Evolutionary conservation across 2,888 invertebrate genomes (phyloP), one percentile per base, ranked within the genome.

Genomic region (Meliscaeva auricollis): DNA sequence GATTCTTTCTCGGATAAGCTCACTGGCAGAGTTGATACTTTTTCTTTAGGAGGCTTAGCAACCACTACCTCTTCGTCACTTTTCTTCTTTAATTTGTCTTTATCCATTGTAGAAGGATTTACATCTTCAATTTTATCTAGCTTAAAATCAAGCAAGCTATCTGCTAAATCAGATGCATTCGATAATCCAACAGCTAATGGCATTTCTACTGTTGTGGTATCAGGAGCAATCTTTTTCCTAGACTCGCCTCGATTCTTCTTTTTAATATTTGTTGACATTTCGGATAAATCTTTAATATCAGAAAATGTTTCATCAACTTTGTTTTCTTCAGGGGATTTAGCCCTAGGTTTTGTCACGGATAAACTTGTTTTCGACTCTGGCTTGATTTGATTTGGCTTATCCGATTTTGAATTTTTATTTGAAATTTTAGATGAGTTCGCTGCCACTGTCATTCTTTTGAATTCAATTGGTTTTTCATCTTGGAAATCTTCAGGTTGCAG

Each of bases 391-490:
- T 20, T 66, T 75, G 87, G 68, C 76, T 87, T 87, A 7, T 87
- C 87, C 9, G 41, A 60, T 52, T 60, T 78, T 1, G 41, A 41
- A 35, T 41, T 17, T 70, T 77, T 87, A 15, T 56, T 68, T 6
- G 41, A 30, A 38, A n/a, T 32, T 58, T 77, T 80, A 3, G 54
- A 13, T 6, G 58, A 26, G 3, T 62, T 79, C 0, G 50, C n/a
- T n/a, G n/a, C 30, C 15, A 38, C 68, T 32, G 87, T 84, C 87
- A 87, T 88, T 58, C 87, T 66, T 32, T 87, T 88, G 44, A 88
- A 87, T 69, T 89, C 88, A 9, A 79, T 78, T 17, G 85, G 75
- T 44, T 87, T 87, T 60, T 88, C 85, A 15, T 87, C 79, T 62
- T 82, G 77, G 15, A 72, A 52, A 35, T 83, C 62, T 32, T 73